A percentile compares a stretch with the other conserved stretches of the same genome.
phyloP scores from a whole-genome alignment of 2,797 vertebrate species.

The Siniperca undulata region DNA sequence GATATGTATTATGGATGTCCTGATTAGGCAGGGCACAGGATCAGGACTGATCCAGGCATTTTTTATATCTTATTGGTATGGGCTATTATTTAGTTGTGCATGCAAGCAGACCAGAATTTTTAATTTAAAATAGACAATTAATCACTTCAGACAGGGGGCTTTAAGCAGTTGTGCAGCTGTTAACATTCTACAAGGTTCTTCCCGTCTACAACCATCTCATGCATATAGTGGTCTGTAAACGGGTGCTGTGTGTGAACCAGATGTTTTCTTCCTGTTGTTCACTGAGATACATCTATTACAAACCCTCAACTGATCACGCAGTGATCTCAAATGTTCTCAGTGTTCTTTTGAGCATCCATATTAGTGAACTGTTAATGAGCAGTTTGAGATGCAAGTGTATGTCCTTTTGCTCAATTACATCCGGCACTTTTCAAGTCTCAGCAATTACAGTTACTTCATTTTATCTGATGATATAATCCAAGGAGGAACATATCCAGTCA shows the following conservation, averaged over 20 bases:
- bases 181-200: constrained; percentile 38
- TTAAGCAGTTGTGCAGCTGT: constrained; percentile 32
- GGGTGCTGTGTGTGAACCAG: constrained; percentile 28
- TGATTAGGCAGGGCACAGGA: constrained; percentile 9
- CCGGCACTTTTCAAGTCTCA: constrained; percentile 28
- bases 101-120: constrained; percentile 23
- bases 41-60: constrained; percentile 21
- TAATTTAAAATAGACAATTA: constrained; percentile 38
- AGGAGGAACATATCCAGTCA: constrained; percentile 31
- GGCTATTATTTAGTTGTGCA: constrained; percentile 32
- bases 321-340: constrained; percentile 31
- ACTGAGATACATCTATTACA: constrained; percentile 30
- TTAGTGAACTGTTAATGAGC: constrained; percentile 49
- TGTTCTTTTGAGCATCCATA: constrained; percentile 42
- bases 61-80: constrained; percentile 2
- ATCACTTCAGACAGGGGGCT: constrained; percentile 30
- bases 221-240: constrained; percentile 25
- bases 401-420: constrained; percentile 50
- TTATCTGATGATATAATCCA: constrained; percentile 47
- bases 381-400: constrained; percentile 48
- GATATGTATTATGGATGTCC: neutral
- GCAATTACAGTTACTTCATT: constrained; percentile 31
- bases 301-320: constrained; percentile 39
- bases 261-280: constrained; percentile 29
- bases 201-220: constrained; percentile 18